Evolutionary conservation across 2,113 vertebrate genomes (phyloP).

Genomic region (Danio rerio): DNA sequence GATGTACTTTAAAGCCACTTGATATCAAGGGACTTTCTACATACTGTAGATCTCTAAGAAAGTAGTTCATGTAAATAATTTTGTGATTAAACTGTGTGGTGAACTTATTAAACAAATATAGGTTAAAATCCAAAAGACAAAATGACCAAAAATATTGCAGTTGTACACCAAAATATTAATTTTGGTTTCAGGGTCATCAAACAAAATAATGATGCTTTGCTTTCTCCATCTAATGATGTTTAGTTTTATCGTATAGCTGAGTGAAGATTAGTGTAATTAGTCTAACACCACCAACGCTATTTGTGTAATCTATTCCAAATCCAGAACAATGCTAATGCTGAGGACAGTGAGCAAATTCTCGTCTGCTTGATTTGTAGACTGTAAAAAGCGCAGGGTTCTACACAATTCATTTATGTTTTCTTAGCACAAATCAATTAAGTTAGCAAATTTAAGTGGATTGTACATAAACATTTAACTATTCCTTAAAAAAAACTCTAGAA

Average conservation of each 20-base stretch:
- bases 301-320: constrained; percentile 32
- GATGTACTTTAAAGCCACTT: constrained; percentile 68
- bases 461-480: no score
- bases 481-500: no score
- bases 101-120: not conserved
- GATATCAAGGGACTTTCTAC: not conserved
- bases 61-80: not conserved
- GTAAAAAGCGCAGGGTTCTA: no score
- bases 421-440: no score
- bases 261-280: constrained; percentile 31
- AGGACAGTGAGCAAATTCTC: not conserved
- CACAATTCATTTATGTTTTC: no score
- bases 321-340: constrained; percentile 7
- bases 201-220: not conserved
- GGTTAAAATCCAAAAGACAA: not conserved
- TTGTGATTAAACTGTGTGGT: not conserved
- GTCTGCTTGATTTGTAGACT: constrained; percentile 4
- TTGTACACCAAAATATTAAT: not conserved
- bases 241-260: constrained; percentile 10
- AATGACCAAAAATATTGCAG: not conserved
- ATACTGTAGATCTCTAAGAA: not conserved
- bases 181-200: not conserved
- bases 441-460: no score
- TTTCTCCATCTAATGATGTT: constrained; percentile 15
- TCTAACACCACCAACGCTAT: constrained; percentile 24